Conservation (phyloP, 2,113 vertebrate genomes). For the Bothrops jararaca region DNA sequence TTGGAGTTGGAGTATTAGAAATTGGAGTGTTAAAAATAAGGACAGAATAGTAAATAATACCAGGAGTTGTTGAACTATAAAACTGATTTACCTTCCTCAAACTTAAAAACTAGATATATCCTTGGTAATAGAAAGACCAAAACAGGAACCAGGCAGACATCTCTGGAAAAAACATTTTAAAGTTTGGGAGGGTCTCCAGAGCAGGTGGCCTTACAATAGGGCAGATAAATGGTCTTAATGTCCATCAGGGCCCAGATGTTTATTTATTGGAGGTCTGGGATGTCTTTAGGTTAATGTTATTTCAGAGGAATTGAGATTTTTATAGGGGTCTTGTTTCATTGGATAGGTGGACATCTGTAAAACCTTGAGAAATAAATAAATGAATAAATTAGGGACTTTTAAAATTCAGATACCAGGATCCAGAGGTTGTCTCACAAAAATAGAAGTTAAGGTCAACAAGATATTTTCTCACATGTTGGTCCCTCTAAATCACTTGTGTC, state of each 20-base stretch:
- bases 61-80: neutral
- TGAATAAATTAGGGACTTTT: neutral
- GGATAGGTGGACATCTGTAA: neutral
- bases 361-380: neutral
- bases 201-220: neutral
- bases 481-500: no score
- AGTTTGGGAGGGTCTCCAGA: neutral
- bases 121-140: neutral
- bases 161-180: neutral
- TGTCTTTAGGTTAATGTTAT: neutral
- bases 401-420: neutral
- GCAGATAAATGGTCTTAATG: neutral
- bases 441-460: neutral
- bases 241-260: neutral
- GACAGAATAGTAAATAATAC: neutral
- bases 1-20: neutral
- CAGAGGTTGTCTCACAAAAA: neutral
- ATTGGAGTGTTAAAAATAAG: neutral
- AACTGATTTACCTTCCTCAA: neutral
- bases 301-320: neutral
- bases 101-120: neutral
- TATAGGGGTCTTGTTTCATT: neutral
- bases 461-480: neutral
- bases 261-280: neutral
- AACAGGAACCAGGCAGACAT: no score